A percentile compares a stretch with the other conserved stretches of the same genome.
Evolutionary conservation across 2,888 invertebrate species (phyloP).

Genomic region (Alviniconcha strummeri): DNA sequence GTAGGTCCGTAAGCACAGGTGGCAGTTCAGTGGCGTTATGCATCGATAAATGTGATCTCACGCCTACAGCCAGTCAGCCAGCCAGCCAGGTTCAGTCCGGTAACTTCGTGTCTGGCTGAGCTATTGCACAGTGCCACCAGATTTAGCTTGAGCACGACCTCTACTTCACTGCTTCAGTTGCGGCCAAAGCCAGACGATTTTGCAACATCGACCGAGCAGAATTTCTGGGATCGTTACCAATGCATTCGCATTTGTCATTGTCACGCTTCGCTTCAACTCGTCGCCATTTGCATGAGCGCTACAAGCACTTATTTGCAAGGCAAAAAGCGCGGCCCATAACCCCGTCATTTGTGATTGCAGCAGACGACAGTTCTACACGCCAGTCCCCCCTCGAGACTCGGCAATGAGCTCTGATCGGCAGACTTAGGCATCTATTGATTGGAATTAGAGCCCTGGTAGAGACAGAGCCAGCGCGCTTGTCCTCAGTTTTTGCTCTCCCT

Average conservation of each 20-base stretch:
- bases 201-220: constrained; percentile 16
- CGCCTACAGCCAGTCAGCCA: too few species aligned
- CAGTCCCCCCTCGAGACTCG: background rate
- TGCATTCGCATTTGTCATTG: constrained; percentile 34
- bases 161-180: too few species aligned
- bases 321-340: constrained; percentile 25
- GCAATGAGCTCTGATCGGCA: constrained; percentile 4
- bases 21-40: too few species aligned
- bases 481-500: too few species aligned
- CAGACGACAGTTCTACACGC: constrained; percentile 21
- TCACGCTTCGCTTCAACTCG: constrained; percentile 26
- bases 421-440: constrained; percentile 26
- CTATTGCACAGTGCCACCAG: too few species aligned
- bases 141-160: too few species aligned
- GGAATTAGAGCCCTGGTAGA: constrained; percentile 9
- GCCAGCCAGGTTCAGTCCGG: too few species aligned
- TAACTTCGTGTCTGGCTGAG: too few species aligned
- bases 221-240: constrained; percentile 27
- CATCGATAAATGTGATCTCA: too few species aligned
- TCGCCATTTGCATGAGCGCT: constrained; percentile 25
- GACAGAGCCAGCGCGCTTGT: too few species aligned
- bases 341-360: constrained; percentile 28
- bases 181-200: constrained; percentile 1
- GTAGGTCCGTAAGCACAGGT: too few species aligned
- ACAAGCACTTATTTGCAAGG: constrained; percentile 35